A percentile compares a stretch with the other conserved stretches of the same genome.
These are phyloP conservation scores for Axinella damicornis DNA, from an alignment of 37 sponge, comb jelly and placozoan species.

Conservation along the genomic window DNA sequence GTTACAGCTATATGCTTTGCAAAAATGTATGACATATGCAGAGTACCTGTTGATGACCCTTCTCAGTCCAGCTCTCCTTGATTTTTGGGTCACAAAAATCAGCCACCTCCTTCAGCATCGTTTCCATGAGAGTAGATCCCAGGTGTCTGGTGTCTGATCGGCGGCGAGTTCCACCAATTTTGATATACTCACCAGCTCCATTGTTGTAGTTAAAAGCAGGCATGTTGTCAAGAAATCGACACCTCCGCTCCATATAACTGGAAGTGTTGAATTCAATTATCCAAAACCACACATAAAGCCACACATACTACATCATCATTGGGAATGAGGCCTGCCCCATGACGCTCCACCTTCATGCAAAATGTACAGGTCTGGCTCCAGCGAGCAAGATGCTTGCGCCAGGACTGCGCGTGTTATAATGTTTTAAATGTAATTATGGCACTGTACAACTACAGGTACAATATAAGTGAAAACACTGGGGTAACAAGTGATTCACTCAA, in stretches of 20 bases:
- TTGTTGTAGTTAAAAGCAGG: conserved; percentile 82
- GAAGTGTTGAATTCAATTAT: too few species aligned
- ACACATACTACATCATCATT: too few species aligned
- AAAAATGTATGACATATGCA: neutral
- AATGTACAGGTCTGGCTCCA: too few species aligned
- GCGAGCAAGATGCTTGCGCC: too few species aligned
- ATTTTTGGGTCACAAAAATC: conserved; percentile 77
- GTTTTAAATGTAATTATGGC: too few species aligned
- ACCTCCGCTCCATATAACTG: conserved; percentile 86
- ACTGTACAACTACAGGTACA: too few species aligned
- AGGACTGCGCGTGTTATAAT: too few species aligned
- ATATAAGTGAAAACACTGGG: too few species aligned
- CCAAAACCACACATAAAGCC: too few species aligned
- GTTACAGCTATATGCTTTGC: neutral
- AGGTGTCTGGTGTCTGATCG: conserved; percentile 68
- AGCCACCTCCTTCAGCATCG: conserved; percentile 84
- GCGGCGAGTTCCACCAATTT: conserved; percentile 19
- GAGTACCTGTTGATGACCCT: conserved; percentile 82
- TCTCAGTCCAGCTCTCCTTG: conserved; percentile 64
- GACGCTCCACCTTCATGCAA: too few species aligned
- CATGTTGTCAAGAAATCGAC: conserved; percentile 65
- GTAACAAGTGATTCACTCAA: too few species aligned
- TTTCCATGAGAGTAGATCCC: conserved; percentile 82
- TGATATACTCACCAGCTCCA: conserved; percentile 54
- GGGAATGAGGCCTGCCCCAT: too few species aligned